A percentile compares a stretch with the other conserved stretches of the same genome.
Conservation (phyloP, 1,140 invertebrate genomes). For the Bathynomus jamesi region DNA sequence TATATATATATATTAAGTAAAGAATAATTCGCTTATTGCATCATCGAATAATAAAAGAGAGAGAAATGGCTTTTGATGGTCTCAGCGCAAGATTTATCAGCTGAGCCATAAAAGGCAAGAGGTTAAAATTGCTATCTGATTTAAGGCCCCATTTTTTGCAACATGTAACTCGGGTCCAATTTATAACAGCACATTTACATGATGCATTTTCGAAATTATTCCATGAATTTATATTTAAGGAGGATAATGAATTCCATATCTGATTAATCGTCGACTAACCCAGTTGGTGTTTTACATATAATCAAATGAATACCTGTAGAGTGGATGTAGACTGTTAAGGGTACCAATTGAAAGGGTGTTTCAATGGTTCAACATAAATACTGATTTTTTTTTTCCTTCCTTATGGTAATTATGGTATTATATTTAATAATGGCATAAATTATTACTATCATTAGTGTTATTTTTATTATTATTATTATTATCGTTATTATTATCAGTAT, state of each 20-base stretch:
- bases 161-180: neutral
- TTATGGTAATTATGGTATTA: neutral
- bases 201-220: neutral
- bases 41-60: too few relatives aligned
- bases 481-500: slow-evolving; percentile 3
- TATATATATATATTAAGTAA: too few relatives aligned
- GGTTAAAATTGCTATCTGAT: neutral
- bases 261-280: too few relatives aligned
- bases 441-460: neutral
- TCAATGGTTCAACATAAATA: too few relatives aligned
- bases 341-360: too few relatives aligned
- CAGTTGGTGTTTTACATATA: too few relatives aligned
- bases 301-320: too few relatives aligned
- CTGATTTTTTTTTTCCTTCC: neutral
- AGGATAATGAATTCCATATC: too few relatives aligned
- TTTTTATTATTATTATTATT: slow-evolving; percentile 6
- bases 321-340: too few relatives aligned
- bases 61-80: too few relatives aligned
- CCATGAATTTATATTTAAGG: too few relatives aligned
- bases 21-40: too few relatives aligned
- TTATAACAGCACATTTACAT: neutral
- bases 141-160: neutral
- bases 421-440: neutral
- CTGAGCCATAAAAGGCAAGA: neutral
- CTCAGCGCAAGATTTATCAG: neutral